Evolutionary conservation across 2,888 invertebrate species (phyloP), one percentile per base, ranked within the genome.

Genomic region (Phrixothrix hirtus): DNA sequence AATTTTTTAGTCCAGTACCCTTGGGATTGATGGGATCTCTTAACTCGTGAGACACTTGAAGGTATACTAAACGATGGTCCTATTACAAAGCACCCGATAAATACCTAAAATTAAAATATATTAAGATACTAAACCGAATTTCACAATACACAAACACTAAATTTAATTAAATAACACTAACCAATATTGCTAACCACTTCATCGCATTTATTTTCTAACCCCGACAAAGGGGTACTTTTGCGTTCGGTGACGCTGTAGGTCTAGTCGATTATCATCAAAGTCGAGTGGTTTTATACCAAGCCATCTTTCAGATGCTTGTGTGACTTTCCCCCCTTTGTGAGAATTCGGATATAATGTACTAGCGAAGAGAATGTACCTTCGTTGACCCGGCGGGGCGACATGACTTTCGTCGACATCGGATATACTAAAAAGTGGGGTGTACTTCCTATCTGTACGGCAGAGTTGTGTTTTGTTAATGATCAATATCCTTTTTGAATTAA

Each of bases 1-100:
- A 91, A 79, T 73, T 89, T 90, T 74, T 89, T 90, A 73, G 89
- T 87, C 88, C 88, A 89, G 61, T 84, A 83, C 52, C 89, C 89
- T 66, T 81, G 78, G 53, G 87, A 86, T 52, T 80, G 79, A 62
- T 82, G 80, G 60, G 82, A 81, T 56, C 83, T 76, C 67, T 83
- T 83, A 26, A 77, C 78, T 55, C 83, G 76, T 66, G 77, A 72
- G 65, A 74, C 71, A 68, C 78, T 78, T 54, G 72, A 66, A 57
- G 76, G 74, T 62, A 66, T 64, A 57, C 72, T 67, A 56, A 62
- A 61, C 15, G 73, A 67, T 47, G 77, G 76, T 63, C 77, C 79
- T 61, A 81, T 76, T 62, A 81, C 77, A 59, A 81, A 76, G 69
- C 82, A 78, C 72, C 80, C 81, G 65, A 83, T 76, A 71, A 82